Percentiles rank a stretch among this genome's conserved stretches.
Evolutionary conservation across 1,140 invertebrate species (phyloP).

Genomic region (Magallana angulata): DNA sequence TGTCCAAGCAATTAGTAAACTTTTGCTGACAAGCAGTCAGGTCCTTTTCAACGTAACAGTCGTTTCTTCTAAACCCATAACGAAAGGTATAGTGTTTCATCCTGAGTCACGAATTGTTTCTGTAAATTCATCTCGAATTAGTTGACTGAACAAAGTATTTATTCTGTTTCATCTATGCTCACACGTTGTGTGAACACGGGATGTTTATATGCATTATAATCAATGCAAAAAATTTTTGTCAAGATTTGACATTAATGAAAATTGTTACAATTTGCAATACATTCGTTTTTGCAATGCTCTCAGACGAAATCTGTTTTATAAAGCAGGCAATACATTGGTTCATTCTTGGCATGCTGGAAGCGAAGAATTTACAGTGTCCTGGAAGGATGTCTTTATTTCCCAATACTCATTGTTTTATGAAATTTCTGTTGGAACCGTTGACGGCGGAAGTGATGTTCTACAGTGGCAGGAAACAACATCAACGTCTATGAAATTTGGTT

Average conservation of each 20-base stretch:
- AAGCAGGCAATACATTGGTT: background rate
- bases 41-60: constrained; percentile 41
- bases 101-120: too few relatives aligned
- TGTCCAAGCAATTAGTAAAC: constrained; percentile 41
- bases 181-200: too few relatives aligned
- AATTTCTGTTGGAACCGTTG: constrained; percentile 49
- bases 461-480: constrained; percentile 57
- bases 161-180: too few relatives aligned
- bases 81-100: background rate
- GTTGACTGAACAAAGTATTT: too few relatives aligned
- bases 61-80: background rate
- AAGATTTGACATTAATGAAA: background rate
- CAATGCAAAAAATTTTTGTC: background rate
- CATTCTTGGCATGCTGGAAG: constrained; percentile 19
- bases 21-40: constrained; percentile 11
- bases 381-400: constrained; percentile 53
- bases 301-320: background rate
- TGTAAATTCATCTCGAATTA: too few relatives aligned
- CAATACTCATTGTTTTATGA: constrained; percentile 53
- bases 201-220: background rate
- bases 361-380: constrained; percentile 46
- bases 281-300: background rate
- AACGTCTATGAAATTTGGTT: constrained; percentile 41
- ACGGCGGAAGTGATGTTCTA: constrained; percentile 55
- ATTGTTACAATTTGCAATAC: background rate